Conservation (phyloP, 92 coral and sea anemone genomes). For the Metridium senile region DNA sequence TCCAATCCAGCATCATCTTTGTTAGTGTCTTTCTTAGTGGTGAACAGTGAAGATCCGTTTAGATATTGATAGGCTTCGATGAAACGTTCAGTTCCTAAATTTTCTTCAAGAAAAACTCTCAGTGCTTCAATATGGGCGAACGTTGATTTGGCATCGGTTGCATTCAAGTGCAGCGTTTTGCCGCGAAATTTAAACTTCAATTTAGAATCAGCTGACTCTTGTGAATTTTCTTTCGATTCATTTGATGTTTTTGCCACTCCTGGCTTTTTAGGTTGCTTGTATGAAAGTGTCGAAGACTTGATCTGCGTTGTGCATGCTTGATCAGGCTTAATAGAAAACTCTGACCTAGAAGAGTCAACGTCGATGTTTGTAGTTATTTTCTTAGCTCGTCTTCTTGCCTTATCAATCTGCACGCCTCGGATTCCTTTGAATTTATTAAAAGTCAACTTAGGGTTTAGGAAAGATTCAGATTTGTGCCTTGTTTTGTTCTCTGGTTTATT, state of each 20-base stretch:
- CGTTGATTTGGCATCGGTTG: constrained; percentile 60
- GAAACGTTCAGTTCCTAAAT: constrained; percentile 72
- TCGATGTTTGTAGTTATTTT: constrained; percentile 14
- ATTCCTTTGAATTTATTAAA: constrained; percentile 3
- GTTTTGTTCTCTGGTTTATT: neutral
- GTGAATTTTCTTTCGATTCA: neutral
- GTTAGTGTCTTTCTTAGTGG: constrained; percentile 31
- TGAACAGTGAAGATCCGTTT: constrained; percentile 25
- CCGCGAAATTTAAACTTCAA: constrained; percentile 69
- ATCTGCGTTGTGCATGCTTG: neutral
- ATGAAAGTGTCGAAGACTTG: neutral
- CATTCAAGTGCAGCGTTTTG: constrained; percentile 59
- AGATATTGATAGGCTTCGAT: constrained; percentile 69
- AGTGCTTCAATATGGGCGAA: constrained; percentile 77
- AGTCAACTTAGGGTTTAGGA: constrained; percentile 3
- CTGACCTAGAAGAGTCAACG: constrained; percentile 32
- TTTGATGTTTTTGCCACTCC: neutral
- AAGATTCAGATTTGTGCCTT: constrained; percentile 23
- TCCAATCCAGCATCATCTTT: constrained; percentile 21
- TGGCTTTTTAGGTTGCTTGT: neutral
- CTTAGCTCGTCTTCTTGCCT: constrained; percentile 41
- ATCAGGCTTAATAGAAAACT: constrained; percentile 38
- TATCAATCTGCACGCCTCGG: constrained; percentile 32
- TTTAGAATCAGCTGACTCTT: neutral
- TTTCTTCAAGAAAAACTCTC: constrained; percentile 68